Conservation (phyloP, 2,113 vertebrate species). For the Acrocephalus kingi region DNA sequence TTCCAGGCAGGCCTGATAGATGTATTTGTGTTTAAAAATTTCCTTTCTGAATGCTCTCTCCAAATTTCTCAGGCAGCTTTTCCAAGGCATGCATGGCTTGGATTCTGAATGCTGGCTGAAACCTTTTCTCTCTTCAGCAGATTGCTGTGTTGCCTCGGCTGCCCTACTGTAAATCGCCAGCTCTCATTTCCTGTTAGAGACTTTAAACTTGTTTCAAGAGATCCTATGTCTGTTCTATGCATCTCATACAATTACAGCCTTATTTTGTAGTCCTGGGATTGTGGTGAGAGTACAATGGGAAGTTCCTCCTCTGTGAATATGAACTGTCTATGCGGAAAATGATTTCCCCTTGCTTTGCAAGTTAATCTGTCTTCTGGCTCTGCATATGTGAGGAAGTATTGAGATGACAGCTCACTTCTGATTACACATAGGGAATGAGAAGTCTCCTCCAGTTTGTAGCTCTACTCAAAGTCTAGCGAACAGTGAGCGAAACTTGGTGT, state of each 20-base stretch:
- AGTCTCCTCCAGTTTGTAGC: background rate
- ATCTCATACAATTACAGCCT: background rate
- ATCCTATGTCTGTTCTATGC: background rate
- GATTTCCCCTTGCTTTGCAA: background rate
- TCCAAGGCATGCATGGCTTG: background rate
- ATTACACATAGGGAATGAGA: background rate
- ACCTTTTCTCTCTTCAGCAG: background rate
- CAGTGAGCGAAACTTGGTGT: fast-evolving
- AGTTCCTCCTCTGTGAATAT: background rate
- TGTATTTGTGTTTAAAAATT: background rate
- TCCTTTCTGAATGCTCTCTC: background rate
- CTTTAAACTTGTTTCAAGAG: background rate
- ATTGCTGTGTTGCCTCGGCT: background rate
- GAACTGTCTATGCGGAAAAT: background rate
- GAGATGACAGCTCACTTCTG: background rate
- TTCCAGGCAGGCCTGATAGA: background rate
- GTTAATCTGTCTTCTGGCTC: background rate
- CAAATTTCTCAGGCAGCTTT: background rate
- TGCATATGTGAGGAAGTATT: background rate
- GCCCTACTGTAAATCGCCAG: background rate
- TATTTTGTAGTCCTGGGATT: background rate
- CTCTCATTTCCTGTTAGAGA: background rate
- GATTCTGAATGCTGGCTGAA: background rate
- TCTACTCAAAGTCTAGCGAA: background rate
- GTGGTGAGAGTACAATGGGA: background rate